Conservation (phyloP, 2,797 vertebrate species). For the Centropyge bicolor region DNA sequence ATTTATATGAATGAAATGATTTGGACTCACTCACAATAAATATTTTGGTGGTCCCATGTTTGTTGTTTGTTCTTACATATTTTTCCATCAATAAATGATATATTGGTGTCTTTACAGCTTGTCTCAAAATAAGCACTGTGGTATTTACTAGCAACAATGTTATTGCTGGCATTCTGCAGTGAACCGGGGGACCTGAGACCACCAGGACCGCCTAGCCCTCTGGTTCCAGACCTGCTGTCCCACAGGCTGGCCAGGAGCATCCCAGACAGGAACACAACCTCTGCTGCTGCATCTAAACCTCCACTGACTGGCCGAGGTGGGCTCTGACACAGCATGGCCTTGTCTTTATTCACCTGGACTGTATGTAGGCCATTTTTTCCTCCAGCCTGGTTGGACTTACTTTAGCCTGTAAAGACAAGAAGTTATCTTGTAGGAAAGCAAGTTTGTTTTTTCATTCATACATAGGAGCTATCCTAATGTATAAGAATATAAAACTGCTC, state of each 20-base stretch:
- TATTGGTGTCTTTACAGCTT: not conserved
- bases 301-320: constrained; percentile 65
- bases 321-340: constrained; percentile 30
- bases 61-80: not conserved
- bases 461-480: not conserved
- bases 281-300: constrained; percentile 53
- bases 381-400: not conserved
- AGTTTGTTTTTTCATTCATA: not conserved
- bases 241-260: constrained; percentile 63
- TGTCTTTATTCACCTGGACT: constrained; percentile 24
- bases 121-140: not conserved
- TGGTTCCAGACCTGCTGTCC: constrained; percentile 74
- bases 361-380: not conserved
- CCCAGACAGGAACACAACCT: constrained; percentile 58
- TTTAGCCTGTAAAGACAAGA: not conserved
- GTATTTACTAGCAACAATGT: not conserved
- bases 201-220: constrained; percentile 56
- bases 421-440: not conserved
- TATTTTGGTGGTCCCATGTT: not conserved
- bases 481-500: not conserved
- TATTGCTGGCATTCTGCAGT: constrained; percentile 63
- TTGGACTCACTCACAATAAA: not conserved
- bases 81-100: not conserved
- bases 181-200: constrained; percentile 69
- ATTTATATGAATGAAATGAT: not conserved